Evolutionary conservation across 2,888 invertebrate species (phyloP), one percentile per base, ranked within the genome.

Genomic region (Scrobipalpa atriplicella): DNA sequence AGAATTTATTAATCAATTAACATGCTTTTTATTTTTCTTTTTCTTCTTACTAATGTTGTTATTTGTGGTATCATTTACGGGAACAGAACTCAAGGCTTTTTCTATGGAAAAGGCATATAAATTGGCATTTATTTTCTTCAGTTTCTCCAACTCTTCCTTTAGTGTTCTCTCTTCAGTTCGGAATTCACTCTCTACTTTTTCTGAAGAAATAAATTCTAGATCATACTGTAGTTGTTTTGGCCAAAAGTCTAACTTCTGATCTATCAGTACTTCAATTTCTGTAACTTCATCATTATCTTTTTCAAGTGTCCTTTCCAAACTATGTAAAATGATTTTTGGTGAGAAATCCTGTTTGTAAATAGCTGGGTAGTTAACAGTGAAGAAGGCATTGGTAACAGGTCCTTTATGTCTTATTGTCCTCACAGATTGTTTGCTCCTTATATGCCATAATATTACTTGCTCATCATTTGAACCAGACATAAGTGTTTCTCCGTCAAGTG

Each of bases 381-480:
- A 95, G 67, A 93, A 93, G 0, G 96, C 93, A 86, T 97, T 97
- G 0, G 95, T 96, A 0, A 97, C 89, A 0, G 94, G 83, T n/a
- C 96, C 96, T 85, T 96, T 96, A 73, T 96, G 96, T 52, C 93
- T 86, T 71, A 97, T 90, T 62, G 93, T 95, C 73, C 95, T 94
- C 3, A 97, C 83, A 62, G 96, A 94, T 81, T 98, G 97, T 68
- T 94, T 93, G 81, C 96, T 97, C 7, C 89, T 87, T 66, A 97
- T 94, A 74, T 98, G 96, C 98, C 98, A 98, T 21, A 98, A 80
- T 71, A 95, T 94, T 0, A 97, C 95, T 68, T 93, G 94, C 62
- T 94, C 94, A 87, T 97, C 97, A 69, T 94, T 93, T 0, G 96
- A 95, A 0, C 96, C 98, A 0, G 98, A 97, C 66, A 96, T 91